phyloP scores from a whole-genome alignment of 2,888 invertebrate genomes.

The Drosophila suboccidentalis region DNA sequence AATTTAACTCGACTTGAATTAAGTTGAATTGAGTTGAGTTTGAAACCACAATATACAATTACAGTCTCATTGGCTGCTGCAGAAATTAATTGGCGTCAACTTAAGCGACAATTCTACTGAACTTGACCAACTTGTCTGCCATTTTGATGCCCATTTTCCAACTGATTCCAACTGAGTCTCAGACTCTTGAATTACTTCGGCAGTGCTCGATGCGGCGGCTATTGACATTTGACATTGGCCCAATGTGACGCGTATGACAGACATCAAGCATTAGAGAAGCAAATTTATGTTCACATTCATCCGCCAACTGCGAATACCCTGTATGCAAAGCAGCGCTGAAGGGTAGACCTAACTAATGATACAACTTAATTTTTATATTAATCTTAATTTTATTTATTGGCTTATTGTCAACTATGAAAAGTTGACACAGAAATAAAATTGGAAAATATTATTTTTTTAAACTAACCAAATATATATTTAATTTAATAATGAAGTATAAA shows the following conservation, averaged over 20 bases:
- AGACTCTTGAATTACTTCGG: constrained; percentile 28
- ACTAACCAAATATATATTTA: too few relatives aligned
- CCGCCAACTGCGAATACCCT: constrained; percentile 2
- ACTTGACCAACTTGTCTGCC: constrained; percentile 48
- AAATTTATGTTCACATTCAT: constrained; percentile 34
- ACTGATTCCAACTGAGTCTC: neutral
- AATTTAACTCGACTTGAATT: neutral
- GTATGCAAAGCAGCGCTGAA: neutral
- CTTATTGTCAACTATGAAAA: neutral
- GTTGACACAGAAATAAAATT: too few relatives aligned
- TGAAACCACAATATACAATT: constrained; percentile 58
- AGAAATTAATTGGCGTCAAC: constrained; percentile 65
- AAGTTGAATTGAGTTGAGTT: constrained; percentile 6
- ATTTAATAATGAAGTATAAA: too few relatives aligned
- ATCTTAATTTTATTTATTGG: neutral
- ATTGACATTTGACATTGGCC: constrained; percentile 64
- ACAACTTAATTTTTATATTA: neutral
- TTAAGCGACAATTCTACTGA: constrained; percentile 30
- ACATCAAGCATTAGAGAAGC: constrained; percentile 24
- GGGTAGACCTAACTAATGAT: neutral
- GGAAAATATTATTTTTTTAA: too few relatives aligned
- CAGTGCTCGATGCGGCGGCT: constrained; percentile 38
- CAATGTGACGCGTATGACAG: constrained; percentile 21
- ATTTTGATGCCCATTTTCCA: constrained; percentile 16
- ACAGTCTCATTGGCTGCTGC: constrained; percentile 48